Percentiles rank a stretch among this genome's conserved stretches.
Evolutionary conservation across 1,140 invertebrate species (phyloP).

Genomic region (Drosophila arizonae): DNA sequence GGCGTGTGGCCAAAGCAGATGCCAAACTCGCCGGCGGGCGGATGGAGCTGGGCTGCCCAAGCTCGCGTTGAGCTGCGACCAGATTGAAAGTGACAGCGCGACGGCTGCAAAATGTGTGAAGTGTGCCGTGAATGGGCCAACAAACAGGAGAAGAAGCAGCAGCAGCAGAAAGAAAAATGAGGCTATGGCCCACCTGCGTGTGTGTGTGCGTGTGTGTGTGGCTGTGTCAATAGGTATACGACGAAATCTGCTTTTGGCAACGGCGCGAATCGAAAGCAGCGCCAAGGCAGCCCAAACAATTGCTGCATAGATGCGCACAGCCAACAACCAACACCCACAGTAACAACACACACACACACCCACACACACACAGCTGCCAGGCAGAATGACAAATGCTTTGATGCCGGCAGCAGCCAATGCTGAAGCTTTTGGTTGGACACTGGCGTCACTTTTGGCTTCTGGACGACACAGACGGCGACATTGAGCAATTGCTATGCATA

Average conservation of each 20-base stretch:
- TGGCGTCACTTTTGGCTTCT: slow-evolving; percentile 38
- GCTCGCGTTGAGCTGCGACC: no score
- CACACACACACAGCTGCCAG: slow-evolving; percentile 27
- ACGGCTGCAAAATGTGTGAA: slow-evolving; percentile 50
- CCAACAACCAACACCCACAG: slow-evolving; percentile 12
- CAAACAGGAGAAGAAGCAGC: not conserved
- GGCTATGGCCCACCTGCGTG: slow-evolving; percentile 27
- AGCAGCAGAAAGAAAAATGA: not conserved
- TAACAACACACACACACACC: not conserved
- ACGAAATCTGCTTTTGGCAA: slow-evolving; percentile 35
- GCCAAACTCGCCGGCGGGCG: no score
- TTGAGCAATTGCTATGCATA: slow-evolving; percentile 75
- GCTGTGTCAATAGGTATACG: slow-evolving; percentile 21
- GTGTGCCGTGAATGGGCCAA: slow-evolving; percentile 25
- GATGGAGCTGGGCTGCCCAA: no score
- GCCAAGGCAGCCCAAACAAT: slow-evolving; percentile 48
- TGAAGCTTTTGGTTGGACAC: not conserved
- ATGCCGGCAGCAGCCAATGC: slow-evolving; percentile 12
- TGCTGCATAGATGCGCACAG: slow-evolving; percentile 31
- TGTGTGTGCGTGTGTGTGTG: slow-evolving; percentile 14
- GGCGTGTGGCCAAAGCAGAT: slow-evolving; percentile 40
- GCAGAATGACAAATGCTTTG: slow-evolving; percentile 60
- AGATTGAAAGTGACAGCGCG: slow-evolving; percentile 64
- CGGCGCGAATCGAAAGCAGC: slow-evolving; percentile 55
- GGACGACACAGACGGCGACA: slow-evolving; percentile 56